Percentiles rank a stretch among this genome's conserved stretches.
phyloP scores from a whole-genome alignment of 2,113 vertebrate species.

The Trogon melanurus region DNA sequence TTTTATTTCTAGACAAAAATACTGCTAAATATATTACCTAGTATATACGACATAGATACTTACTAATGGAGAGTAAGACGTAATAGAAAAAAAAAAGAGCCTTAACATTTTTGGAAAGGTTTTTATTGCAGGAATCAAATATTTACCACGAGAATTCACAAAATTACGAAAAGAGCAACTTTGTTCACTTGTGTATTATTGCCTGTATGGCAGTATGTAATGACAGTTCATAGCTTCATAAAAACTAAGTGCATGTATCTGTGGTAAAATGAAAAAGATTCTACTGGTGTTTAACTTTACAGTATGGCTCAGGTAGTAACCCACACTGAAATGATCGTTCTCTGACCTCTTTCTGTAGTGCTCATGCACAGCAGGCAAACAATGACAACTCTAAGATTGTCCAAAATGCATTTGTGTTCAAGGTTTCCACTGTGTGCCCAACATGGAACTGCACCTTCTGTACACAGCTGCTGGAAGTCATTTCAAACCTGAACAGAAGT shows the following conservation, averaged over 20 bases:
- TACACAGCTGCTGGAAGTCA: conserved; percentile 35
- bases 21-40: background rate
- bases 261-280: background rate
- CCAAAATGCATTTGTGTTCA: conserved; percentile 53
- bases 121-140: background rate
- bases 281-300: background rate
- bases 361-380: conserved; percentile 54
- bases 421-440: conserved; percentile 32
- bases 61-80: background rate
- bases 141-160: background rate
- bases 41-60: background rate
- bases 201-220: background rate
- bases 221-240: background rate
- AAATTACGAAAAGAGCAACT: background rate
- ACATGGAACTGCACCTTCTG: conserved; percentile 56
- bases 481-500: conserved; percentile 52
- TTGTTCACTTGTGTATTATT: background rate
- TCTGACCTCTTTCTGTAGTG: conserved; percentile 25
- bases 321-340: conserved; percentile 9
- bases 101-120: background rate
- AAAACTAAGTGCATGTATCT: background rate
- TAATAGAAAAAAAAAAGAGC: background rate
- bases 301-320: background rate
- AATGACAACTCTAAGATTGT: conserved; percentile 54
- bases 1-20: background rate